These are phyloP conservation scores for Drosophila anomelani DNA, from an alignment of 2,888 invertebrate genomes.

Conservation along the genomic window DNA sequence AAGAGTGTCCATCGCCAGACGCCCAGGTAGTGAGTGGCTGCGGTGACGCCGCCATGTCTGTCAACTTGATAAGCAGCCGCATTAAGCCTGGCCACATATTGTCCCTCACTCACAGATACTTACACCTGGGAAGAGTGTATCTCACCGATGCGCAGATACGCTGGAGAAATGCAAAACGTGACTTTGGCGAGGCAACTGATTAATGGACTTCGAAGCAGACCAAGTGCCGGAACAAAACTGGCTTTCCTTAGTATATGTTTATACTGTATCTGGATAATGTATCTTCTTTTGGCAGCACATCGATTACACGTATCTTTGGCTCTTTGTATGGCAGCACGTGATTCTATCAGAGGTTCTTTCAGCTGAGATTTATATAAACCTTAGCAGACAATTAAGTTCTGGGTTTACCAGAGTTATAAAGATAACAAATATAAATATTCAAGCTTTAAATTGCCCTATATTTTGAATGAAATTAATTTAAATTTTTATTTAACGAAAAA, in stretches of 20 bases:
- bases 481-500: neutral
- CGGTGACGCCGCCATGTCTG: conserved; percentile 58
- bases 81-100: conserved; percentile 57
- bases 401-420: neutral
- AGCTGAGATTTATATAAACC: conserved; percentile 2
- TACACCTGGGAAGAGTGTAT: conserved; percentile 3
- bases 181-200: conserved; percentile 67
- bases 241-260: conserved; percentile 29
- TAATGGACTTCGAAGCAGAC: conserved; percentile 53
- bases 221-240: conserved; percentile 46
- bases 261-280: conserved; percentile 38
- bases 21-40: conserved; percentile 32
- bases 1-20: conserved; percentile 39
- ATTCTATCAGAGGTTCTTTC: neutral
- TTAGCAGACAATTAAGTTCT: neutral
- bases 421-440: neutral
- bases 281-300: conserved; percentile 37
- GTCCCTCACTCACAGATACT: conserved; percentile 18
- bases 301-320: conserved; percentile 26
- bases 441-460: neutral
- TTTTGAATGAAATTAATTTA: neutral
- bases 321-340: conserved; percentile 27
- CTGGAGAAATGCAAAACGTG: conserved; percentile 73
- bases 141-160: conserved; percentile 33
- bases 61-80: conserved; percentile 75